Evolutionary conservation across 2,113 vertebrate species (phyloP).

Genomic region (Dromiciops gliroides): DNA sequence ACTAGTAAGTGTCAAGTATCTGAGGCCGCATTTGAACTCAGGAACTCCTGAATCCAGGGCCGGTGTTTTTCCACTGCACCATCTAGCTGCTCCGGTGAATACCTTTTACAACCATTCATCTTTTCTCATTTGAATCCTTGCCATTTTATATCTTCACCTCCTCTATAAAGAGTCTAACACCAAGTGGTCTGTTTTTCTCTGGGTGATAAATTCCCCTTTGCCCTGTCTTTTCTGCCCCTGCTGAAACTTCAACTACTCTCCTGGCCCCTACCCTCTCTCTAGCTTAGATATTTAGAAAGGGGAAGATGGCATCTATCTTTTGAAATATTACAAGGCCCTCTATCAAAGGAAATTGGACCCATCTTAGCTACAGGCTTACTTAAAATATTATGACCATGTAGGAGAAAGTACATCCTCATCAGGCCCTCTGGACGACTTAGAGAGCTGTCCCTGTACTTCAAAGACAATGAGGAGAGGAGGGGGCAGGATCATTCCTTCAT

Average conservation of each 20-base stretch:
- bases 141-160: not conserved
- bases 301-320: not conserved
- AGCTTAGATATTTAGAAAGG: not conserved
- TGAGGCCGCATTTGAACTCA: too few relatives aligned
- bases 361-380: not conserved
- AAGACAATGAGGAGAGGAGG: not conserved
- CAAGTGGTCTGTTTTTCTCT: not conserved
- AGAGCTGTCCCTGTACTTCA: not conserved
- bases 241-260: not conserved
- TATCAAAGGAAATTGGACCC: not conserved
- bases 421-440: not conserved
- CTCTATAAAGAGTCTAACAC: not conserved
- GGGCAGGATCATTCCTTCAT: not conserved
- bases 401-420: not conserved
- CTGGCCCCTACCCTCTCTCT: not conserved
- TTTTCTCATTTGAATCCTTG: not conserved
- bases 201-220: not conserved
- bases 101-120: not conserved
- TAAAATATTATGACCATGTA: not conserved
- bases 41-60: too few relatives aligned
- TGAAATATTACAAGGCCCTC: not conserved
- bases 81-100: too few relatives aligned
- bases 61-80: too few relatives aligned
- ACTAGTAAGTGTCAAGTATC: too few relatives aligned
- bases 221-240: not conserved